Evolutionary conservation across 2,797 vertebrate species (phyloP), one percentile per base, ranked within the genome.

Genomic region (Calcarius lapponicus): DNA sequence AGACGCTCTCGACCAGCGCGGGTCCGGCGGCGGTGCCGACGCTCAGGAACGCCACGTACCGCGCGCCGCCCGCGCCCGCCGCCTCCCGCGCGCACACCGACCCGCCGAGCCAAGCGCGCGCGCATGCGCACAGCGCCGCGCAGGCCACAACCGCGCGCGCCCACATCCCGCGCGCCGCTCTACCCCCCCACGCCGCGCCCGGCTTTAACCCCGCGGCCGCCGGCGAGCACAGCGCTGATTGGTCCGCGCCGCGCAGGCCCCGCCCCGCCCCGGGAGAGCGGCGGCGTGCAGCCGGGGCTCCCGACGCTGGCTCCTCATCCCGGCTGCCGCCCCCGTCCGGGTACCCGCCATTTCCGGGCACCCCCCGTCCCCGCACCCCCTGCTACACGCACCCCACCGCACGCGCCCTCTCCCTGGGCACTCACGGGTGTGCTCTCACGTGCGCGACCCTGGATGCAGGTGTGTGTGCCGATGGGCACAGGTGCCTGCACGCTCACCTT

Each of bases 241-340:
- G 74, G 84, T 2, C 74, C 36, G 25, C 25, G 16, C 38, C 5
- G 15, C 15, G 7, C 36, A 56, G 17, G 42, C 71, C 17, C 51
- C 56, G 47, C 47, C 66, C 4, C 32, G 9, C 58, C 58, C 36
- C 17, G 36, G 22, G 6, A 5, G 13, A 7, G 36, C 15, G 13
- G n/a, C 20, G 4, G 26, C 7, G 4, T 2, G 54, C 54, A 2
- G 43, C 43, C n/a, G 13, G 16, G 16, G 16, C 2, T 5, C 8
- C 18, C 18, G 4, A 2, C 1, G 4, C 8, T 0, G 28, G 13
- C 3, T 2, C 17, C 7, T 8, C 13, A 5, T 18, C 5, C 10
- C 13, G 13, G 11, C 4, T 3, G 16, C 31, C 19, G 1, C 32
- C 8, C 25, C 17, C 9, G 6, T 9, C 24, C 4, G 2, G 58